Evolutionary conservation across 2,888 invertebrate genomes (phyloP), one percentile per base, ranked within the genome.

Genomic region (Criorhina ranunculi): DNA sequence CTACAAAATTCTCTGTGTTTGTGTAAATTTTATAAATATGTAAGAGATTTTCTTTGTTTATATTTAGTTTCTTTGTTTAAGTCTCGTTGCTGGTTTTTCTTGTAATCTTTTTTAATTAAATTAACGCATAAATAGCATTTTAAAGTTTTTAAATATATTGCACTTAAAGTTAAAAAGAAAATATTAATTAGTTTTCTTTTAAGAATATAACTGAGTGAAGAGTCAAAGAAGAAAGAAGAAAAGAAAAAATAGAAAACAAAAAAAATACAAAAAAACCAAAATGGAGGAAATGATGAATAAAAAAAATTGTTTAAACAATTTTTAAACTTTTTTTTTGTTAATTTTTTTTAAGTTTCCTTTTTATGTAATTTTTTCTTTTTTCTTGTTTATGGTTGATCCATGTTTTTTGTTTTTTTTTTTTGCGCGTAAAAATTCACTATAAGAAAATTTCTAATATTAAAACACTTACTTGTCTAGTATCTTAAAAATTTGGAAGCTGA

Each of bases 401-500:
- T 80, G 72, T 55, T 80, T 82, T n/a, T n/a, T n/a, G n/a, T n/a
- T n/a, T n/a, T n/a, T n/a, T n/a, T n/a, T n/a, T 82, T 78, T 86
- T 86, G 82, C 82, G 73, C 86, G 76, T 86, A 87, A 86, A 87
- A 86, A 87, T 86, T 76, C 66, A 85, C 81, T 86, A 86, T 81
- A 62, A 83, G 83, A 86, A 83, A 78, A 88, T 85, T 69, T 83
- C 87, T 88, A 87, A 86, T 87, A 67, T 85, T 87, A 87, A 88
- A 79, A 88, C 88, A 88, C 88, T 88, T 88, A 88, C 72, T 69
- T 87, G 46, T 60, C 88, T 88, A 88, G 72, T 87, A 87, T 88
- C 88, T 88, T 88, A 88, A 88, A 87, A 87, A 83, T 87, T 87
- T 88, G 88, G 88, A 88, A 88, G 88, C 88, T 87, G 87, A 83